Evolutionary conservation across 2,113 vertebrate genomes (phyloP).

Genomic region (Paradoxurus hermaphroditus): DNA sequence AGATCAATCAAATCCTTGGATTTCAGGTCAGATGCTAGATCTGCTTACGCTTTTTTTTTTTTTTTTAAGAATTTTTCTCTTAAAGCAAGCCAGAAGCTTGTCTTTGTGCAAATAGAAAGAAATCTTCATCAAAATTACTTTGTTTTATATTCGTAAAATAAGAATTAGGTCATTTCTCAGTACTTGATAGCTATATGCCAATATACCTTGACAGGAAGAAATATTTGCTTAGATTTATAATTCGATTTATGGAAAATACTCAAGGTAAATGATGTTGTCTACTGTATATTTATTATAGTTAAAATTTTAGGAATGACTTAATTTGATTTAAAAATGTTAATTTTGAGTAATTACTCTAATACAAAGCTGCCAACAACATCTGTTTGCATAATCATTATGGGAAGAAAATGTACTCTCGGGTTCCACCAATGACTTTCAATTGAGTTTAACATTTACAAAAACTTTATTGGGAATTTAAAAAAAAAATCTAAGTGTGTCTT

Average conservation of each 20-base stretch:
- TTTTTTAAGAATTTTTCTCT: constrained; percentile 90
- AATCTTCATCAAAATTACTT: constrained; percentile 91
- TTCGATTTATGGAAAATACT: constrained; percentile 83
- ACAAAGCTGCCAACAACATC: constrained; percentile 82
- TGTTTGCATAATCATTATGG: constrained; percentile 79
- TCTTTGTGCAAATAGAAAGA: constrained; percentile 91
- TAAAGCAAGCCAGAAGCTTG: constrained; percentile 91
- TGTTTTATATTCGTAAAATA: constrained; percentile 89
- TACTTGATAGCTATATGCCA: constrained; percentile 84
- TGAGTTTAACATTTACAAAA: constrained; percentile 79
- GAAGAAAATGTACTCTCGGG: constrained; percentile 76
- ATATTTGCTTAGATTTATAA: constrained; percentile 86
- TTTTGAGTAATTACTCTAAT: constrained; percentile 85
- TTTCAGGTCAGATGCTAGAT: constrained; percentile 99
- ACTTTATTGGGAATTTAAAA: constrained; percentile 79
- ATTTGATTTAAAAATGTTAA: constrained; percentile 86
- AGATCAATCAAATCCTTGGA: constrained; percentile 99
- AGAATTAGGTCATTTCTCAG: constrained; percentile 88
- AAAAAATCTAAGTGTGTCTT: constrained; percentile 79
- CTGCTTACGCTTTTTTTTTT: constrained; percentile 92
- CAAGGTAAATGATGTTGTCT: constrained; percentile 81
- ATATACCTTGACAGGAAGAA: constrained; percentile 84
- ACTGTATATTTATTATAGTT: constrained; percentile 83
- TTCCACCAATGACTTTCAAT: constrained; percentile 77
- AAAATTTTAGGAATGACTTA: constrained; percentile 84